These are phyloP conservation scores for Tenthredo livida DNA, from an alignment of 2,888 invertebrate species.

Conservation along the genomic window DNA sequence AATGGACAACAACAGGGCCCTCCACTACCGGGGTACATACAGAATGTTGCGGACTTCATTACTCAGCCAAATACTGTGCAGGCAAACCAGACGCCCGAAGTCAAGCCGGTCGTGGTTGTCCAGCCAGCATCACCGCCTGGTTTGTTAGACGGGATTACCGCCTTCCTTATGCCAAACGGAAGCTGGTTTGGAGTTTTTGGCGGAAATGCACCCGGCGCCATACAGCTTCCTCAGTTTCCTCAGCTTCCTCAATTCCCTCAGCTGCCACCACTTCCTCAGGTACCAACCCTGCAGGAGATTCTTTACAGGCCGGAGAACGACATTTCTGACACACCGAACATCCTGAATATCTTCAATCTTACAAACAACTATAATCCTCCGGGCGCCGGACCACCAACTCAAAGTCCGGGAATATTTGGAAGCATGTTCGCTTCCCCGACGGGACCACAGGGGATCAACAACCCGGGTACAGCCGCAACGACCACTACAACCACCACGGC, in stretches of 20 bases:
- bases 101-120: conserved; percentile 53
- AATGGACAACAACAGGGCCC: conserved; percentile 31
- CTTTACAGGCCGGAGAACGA: conserved; percentile 55
- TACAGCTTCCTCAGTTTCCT: not conserved
- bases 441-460: conserved; percentile 22
- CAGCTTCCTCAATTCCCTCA: not conserved
- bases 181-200: conserved; percentile 16
- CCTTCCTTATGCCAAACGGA: conserved; percentile 21
- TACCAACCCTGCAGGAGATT: conserved; percentile 38
- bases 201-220: not conserved
- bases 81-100: conserved; percentile 37
- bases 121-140: conserved; percentile 42
- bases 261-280: conserved; percentile 16
- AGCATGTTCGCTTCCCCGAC: conserved; percentile 56
- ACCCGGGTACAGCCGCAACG: not conserved
- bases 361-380: conserved; percentile 2
- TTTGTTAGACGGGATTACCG: conserved; percentile 37
- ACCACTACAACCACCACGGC: not conserved
- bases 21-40: not conserved
- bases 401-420: conserved; percentile 54
- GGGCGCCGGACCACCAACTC: conserved; percentile 23
- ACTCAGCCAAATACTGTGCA: conserved; percentile 39
- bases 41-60: conserved; percentile 14
- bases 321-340: conserved; percentile 42
- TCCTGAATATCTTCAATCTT: conserved; percentile 44